Conservation (phyloP, 2,888 invertebrate species). For the Ichneumoninae sp. region DNA sequence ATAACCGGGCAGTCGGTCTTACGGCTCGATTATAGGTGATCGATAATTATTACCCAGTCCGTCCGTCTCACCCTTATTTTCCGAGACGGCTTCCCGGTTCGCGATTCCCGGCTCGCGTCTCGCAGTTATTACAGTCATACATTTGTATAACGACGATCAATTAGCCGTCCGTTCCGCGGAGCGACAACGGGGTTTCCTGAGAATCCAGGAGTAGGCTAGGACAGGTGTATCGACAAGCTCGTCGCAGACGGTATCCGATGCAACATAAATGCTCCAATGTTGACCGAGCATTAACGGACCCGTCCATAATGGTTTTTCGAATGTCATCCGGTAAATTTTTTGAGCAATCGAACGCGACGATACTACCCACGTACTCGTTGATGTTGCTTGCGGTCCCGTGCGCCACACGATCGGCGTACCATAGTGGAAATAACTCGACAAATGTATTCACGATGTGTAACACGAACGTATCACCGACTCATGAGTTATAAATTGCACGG, state of each 20-base stretch:
- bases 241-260: not conserved
- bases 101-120: conserved; percentile 14
- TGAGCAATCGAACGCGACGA: conserved; percentile 11
- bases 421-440: conserved; percentile 64
- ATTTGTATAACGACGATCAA: conserved; percentile 42
- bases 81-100: not conserved
- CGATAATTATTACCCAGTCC: conserved; percentile 59
- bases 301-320: conserved; percentile 16
- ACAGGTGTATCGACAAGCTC: not conserved
- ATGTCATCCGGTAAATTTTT: conserved; percentile 6
- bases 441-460: conserved; percentile 69
- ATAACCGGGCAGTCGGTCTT: conserved; percentile 27
- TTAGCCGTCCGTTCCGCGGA: conserved; percentile 12
- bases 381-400: conserved; percentile 21
- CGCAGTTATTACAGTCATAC: conserved; percentile 29
- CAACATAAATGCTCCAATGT: not conserved
- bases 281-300: not conserved
- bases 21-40: conserved; percentile 44
- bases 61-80: conserved; percentile 15
- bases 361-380: conserved; percentile 44
- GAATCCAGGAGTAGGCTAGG: not conserved
- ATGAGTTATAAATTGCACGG: conserved; percentile 68
- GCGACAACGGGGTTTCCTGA: not conserved
- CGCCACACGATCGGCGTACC: conserved; percentile 4
- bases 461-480: conserved; percentile 69